Evolutionary conservation across 2,888 invertebrate species (phyloP), one percentile per base, ranked within the genome.

Genomic region (Ectobius pallidus): DNA sequence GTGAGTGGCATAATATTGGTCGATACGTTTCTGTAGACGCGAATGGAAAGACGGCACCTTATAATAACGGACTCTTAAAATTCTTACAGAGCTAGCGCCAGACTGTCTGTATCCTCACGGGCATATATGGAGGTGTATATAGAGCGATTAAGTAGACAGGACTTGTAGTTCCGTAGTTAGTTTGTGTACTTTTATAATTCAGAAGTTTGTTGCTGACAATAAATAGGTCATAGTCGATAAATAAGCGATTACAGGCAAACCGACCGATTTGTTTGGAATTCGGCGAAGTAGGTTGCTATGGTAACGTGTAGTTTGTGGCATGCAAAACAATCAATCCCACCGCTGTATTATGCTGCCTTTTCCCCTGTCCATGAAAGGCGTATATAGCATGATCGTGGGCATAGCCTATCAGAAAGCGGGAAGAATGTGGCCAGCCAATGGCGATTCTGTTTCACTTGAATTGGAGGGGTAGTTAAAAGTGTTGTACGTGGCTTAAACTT

Each of bases 241-340:
- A 30, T 58, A 30, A 58, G 58, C 58, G 58, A 58, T n/a, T 58
- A 58, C 18, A 58, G 58, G 46, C 3, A 20, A 30, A 30, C 32
- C 30, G 32, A 14, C n/a, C 67, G 72, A 72, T 70, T 74, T 74
- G 74, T 74, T 74, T 72, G 70, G 72, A 39, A 74, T 71, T 72
- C 55, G 70, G 70, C 44, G 22, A 42, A 63, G 20, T 22, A 14
- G 20, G 74, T 74, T 67, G 69, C 55, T 70, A 70, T 70, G 72
- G 67, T n/a, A 67, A 74, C 71, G 65, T 46, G 62, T 70, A 70
- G 61, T n/a, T 32, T 32, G 55, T 30, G 61, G 62, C 67, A 55
- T 71, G 67, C 65, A 55, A 65, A 71, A 71, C 71, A 71, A 71
- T 71, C 71, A 71, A 71, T 71, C 30, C 63, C 20, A 58, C 71